Conservation (phyloP, 2,888 invertebrate species). For the Orchesellides sinensis region DNA sequence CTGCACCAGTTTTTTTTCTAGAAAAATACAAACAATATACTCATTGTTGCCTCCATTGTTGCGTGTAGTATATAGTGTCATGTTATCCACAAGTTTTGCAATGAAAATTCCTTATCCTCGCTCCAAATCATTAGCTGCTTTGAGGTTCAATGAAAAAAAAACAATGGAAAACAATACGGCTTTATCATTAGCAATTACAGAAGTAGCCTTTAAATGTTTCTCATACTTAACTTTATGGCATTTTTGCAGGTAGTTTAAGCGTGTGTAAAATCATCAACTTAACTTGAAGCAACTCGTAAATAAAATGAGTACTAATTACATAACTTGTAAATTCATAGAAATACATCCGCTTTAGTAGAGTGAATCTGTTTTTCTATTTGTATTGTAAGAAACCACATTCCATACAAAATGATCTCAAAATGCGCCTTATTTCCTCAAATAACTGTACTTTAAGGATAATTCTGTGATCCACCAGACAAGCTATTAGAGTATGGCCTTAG, state of each 20-base stretch:
- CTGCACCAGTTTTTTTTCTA: no score
- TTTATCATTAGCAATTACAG: background rate
- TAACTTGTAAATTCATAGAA: background rate
- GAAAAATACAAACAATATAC: background rate
- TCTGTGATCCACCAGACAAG: no score
- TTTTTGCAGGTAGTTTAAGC: background rate
- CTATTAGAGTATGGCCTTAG: no score
- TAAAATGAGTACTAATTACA: background rate
- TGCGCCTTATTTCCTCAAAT: no score
- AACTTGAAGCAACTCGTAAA: no score
- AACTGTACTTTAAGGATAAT: no score
- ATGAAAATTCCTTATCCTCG: conserved; percentile 33
- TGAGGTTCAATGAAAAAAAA: conserved; percentile 14
- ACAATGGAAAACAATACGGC: background rate
- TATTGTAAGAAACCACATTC: no score
- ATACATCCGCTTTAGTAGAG: background rate
- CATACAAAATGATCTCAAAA: no score
- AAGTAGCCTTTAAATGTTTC: conserved; percentile 25
- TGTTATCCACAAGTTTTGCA: background rate
- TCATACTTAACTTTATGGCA: background rate
- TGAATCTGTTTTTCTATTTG: no score
- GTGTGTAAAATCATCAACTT: no score
- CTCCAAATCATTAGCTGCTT: conserved; percentile 37
- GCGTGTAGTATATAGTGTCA: background rate
- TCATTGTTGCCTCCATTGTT: background rate